A percentile compares a stretch with the other conserved stretches of the same genome.
phyloP scores from a whole-genome alignment of 2,888 invertebrate genomes.

The Leptura quadrifasciata region DNA sequence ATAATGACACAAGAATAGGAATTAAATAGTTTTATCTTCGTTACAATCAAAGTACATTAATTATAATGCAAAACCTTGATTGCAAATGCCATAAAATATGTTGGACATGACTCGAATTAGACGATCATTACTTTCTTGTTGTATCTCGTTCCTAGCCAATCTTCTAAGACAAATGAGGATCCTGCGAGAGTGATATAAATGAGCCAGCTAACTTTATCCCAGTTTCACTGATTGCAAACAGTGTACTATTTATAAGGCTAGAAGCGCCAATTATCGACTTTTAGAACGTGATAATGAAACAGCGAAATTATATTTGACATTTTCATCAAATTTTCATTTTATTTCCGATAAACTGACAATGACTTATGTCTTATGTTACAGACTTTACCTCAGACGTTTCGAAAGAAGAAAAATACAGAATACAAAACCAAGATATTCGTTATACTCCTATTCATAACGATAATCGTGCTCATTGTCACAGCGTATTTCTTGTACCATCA shows the following conservation, averaged over 20 bases:
- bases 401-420: conserved; percentile 82
- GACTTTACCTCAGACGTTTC: conserved; percentile 85
- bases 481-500: conserved; percentile 90
- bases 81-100: background rate
- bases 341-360: background rate
- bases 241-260: background rate
- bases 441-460: conserved; percentile 85
- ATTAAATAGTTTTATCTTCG: background rate
- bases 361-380: conserved; percentile 73
- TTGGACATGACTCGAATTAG: background rate
- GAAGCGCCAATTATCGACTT: background rate
- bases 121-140: background rate
- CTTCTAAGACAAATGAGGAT: background rate
- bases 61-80: background rate
- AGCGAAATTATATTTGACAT: no score
- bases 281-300: no score
- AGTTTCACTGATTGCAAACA: background rate
- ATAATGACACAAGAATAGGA: background rate
- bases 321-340: no score
- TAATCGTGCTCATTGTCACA: conserved; percentile 88
- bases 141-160: background rate
- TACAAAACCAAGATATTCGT: conserved; percentile 90
- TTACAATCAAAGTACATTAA: background rate
- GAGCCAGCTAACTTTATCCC: background rate
- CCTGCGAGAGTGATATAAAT: background rate